phyloP scores from a whole-genome alignment of 2,888 invertebrate genomes.

The Stegophylla sp. region DNA sequence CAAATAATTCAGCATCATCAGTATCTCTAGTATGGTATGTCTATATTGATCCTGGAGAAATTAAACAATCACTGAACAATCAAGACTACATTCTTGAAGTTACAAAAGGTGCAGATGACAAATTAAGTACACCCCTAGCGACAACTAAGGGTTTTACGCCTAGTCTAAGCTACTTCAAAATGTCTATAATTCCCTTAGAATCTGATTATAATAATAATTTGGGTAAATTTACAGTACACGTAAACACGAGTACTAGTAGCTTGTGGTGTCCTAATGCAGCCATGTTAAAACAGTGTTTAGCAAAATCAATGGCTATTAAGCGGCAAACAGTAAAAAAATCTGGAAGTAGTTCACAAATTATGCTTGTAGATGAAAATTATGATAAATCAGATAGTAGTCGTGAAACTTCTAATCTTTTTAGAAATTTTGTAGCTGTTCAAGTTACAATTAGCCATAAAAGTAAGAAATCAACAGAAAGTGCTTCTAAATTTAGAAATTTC shows the following conservation, averaged over 20 bases:
- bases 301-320: conserved; percentile 31
- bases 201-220: neutral
- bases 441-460: conserved; percentile 56
- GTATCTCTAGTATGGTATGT: conserved; percentile 53
- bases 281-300: conserved; percentile 30
- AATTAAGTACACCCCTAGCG: neutral
- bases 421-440: conserved; percentile 80
- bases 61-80: neutral
- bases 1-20: conserved; percentile 18
- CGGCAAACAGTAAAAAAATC: neutral
- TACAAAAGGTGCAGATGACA: neutral
- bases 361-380: conserved; percentile 6
- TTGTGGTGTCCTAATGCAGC: conserved; percentile 23
- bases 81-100: conserved; percentile 17
- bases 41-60: conserved; percentile 48
- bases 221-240: neutral
- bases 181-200: conserved; percentile 35
- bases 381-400: neutral
- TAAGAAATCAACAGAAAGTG: neutral
- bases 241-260: conserved; percentile 38
- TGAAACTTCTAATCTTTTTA: neutral
- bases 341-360: conserved; percentile 5
- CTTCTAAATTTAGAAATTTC: neutral
- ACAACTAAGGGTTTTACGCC: conserved; percentile 50
- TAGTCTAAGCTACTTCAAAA: conserved; percentile 58